Evolutionary conservation across 2,888 invertebrate species (phyloP).

Genomic region (Chaetogeoica ovagalla): DNA sequence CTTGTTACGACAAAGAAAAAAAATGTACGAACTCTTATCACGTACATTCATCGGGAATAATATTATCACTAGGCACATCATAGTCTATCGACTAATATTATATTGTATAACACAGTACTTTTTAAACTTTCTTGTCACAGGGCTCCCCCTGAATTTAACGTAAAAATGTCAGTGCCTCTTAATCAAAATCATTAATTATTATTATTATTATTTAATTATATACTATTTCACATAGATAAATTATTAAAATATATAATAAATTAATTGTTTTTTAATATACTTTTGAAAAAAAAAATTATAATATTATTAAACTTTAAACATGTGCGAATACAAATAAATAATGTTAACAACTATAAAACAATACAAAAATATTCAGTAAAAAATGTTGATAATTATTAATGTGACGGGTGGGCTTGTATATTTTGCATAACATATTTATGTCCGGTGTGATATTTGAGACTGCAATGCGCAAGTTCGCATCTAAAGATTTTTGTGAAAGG

Average conservation of each 20-base stretch:
- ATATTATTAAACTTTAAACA: background rate
- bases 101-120: no score
- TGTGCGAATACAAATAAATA: background rate
- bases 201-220: background rate
- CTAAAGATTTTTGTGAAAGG: background rate
- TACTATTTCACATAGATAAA: background rate
- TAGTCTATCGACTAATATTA: no score
- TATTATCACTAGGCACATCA: no score
- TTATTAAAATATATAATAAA: background rate
- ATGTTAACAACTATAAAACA: background rate
- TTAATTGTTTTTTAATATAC: slow-evolving; percentile 3
- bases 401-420: no score
- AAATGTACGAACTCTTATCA: no score
- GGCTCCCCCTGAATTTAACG: background rate
- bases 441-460: background rate
- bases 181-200: slow-evolving; percentile 5
- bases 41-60: no score
- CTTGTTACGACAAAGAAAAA: no score
- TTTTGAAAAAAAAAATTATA: background rate
- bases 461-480: background rate
- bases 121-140: background rate
- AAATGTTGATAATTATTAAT: background rate
- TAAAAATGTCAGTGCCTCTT: background rate
- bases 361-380: background rate
- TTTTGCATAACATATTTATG: background rate